These are phyloP conservation scores for Noctua janthina DNA, from an alignment of 2,888 invertebrate genomes.

Conservation along the genomic window DNA sequence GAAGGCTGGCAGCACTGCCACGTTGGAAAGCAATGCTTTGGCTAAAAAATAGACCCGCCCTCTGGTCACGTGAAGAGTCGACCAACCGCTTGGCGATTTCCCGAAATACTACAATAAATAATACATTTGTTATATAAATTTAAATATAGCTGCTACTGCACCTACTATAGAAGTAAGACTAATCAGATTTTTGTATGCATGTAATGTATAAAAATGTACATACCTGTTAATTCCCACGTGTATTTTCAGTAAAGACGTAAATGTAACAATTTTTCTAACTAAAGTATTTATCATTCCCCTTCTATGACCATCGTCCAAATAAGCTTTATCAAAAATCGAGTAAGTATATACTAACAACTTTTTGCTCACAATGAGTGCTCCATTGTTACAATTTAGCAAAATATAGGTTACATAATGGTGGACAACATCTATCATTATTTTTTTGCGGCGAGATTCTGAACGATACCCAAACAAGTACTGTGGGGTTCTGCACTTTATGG, in stretches of 20 bases:
- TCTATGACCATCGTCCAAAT: neutral
- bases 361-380: neutral
- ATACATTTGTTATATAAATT: neutral
- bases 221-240: neutral
- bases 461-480: neutral
- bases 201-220: neutral
- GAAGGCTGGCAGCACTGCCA: too few species aligned
- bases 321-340: slow-evolving; percentile 4
- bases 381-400: slow-evolving; percentile 37
- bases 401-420: slow-evolving; percentile 28
- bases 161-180: neutral
- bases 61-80: too few species aligned
- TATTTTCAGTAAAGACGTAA: neutral
- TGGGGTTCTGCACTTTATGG: neutral
- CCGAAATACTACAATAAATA: too few species aligned
- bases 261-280: neutral
- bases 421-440: slow-evolving; percentile 21
- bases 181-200: neutral
- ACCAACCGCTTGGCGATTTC: too few species aligned
- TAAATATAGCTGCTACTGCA: neutral
- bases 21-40: too few species aligned
- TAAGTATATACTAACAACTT: neutral
- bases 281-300: neutral
- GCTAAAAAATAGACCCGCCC: too few species aligned
- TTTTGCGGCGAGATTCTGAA: slow-evolving; percentile 19